A percentile compares a stretch with the other conserved stretches of the same genome.
Conservation (phyloP, 2,797 vertebrate genomes). For the Craterocephalus amniculus region DNA sequence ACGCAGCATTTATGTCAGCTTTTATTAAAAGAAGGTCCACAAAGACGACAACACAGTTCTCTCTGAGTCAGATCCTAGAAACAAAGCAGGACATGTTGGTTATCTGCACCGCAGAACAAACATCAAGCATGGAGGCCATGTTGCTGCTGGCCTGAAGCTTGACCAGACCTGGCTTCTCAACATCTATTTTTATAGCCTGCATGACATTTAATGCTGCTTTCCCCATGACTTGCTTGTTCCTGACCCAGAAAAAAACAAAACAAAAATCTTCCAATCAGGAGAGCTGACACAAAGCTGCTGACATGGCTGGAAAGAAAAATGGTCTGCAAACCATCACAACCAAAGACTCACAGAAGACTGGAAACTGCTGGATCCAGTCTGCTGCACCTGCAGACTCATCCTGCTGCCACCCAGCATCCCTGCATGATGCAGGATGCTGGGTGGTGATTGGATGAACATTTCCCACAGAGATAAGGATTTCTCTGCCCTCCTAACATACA, state of each 20-base stretch:
- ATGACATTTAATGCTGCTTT: constrained; percentile 33
- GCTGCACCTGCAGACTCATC: no score
- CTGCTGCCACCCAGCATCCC: no score
- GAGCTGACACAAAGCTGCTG: not conserved
- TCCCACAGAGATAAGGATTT: no score
- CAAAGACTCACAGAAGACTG: no score
- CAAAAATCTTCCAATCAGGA: not conserved
- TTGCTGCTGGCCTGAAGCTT: constrained; percentile 9
- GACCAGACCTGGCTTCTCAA: constrained; percentile 29
- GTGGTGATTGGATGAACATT: no score
- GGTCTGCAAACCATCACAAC: no score
- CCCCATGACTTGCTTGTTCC: constrained; percentile 14
- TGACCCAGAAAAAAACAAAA: constrained; percentile 12
- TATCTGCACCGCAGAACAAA: constrained; percentile 19
- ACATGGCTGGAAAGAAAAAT: not conserved
- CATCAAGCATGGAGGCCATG: constrained; percentile 8
- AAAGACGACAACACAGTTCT: not conserved
- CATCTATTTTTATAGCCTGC: constrained; percentile 40
- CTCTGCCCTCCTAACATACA: no score
- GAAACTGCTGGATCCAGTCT: no score
- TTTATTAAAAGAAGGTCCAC: not conserved
- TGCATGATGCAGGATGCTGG: no score
- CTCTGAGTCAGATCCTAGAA: constrained; percentile 9
- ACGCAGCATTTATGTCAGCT: constrained; percentile 5
- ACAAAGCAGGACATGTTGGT: constrained; percentile 1